Conservation (phyloP, 2,888 invertebrate species). For the Agapostemon virescens region DNA sequence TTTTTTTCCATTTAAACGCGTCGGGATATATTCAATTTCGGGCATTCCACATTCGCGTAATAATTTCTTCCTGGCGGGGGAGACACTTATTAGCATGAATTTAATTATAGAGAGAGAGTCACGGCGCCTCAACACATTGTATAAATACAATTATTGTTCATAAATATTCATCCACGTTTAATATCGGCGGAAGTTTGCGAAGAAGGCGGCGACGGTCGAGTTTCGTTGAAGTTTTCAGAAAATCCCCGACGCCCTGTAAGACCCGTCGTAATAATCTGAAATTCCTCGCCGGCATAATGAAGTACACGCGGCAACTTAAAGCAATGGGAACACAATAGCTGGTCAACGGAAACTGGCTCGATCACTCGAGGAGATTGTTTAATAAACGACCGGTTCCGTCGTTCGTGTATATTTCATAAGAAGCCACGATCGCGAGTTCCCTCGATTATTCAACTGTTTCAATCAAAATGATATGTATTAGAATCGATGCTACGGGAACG, state of each 20-base stretch:
- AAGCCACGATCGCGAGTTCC: not conserved
- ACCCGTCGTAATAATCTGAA: conserved; percentile 59
- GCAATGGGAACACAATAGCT: conserved; percentile 49
- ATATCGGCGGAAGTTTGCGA: conserved; percentile 68
- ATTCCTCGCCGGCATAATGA: conserved; percentile 50
- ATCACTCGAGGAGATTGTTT: conserved; percentile 5
- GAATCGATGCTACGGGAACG: not conserved
- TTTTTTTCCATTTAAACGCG: too few relatives aligned
- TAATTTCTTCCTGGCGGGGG: not conserved
- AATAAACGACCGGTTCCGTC: not conserved
- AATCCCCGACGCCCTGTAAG: conserved; percentile 48
- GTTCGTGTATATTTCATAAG: conserved; percentile 4
- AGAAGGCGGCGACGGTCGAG: conserved; percentile 56
- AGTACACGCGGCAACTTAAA: conserved; percentile 39
- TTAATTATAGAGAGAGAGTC: conserved; percentile 71
- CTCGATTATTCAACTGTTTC: not conserved
- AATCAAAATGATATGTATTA: not conserved
- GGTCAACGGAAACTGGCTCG: conserved; percentile 36
- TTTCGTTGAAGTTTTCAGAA: conserved; percentile 62
- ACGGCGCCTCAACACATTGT: conserved; percentile 68
- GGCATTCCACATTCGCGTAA: not conserved
- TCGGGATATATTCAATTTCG: too few relatives aligned
- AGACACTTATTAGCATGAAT: conserved; percentile 73
- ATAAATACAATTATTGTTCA: conserved; percentile 76
- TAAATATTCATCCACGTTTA: conserved; percentile 78